Evolutionary conservation across 2,888 invertebrate species (phyloP).

Genomic region (Cosmorhoe ocellata): DNA sequence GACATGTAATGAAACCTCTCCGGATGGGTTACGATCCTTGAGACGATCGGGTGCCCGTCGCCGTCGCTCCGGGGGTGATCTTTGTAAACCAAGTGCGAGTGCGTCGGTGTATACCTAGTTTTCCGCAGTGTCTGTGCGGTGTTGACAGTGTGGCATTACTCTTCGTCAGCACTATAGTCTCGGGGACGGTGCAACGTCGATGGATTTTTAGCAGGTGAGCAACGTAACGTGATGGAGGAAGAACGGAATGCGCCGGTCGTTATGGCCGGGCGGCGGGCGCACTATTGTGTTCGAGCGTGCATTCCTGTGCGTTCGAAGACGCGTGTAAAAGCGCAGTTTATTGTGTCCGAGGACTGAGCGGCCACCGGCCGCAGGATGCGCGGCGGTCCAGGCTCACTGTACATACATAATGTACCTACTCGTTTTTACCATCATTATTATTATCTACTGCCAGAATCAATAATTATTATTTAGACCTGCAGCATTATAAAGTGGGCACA

Average conservation of each 20-base stretch:
- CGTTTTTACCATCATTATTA: too few relatives aligned
- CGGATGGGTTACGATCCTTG: constrained; percentile 14
- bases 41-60: constrained; percentile 30
- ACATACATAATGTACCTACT: too few relatives aligned
- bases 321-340: constrained; percentile 1
- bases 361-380: background rate
- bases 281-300: constrained; percentile 39
- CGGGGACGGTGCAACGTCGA: constrained; percentile 41
- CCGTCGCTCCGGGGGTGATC: constrained; percentile 46
- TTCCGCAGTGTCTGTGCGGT: constrained; percentile 10
- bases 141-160: constrained; percentile 23
- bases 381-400: background rate
- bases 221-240: constrained; percentile 40
- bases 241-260: constrained; percentile 50
- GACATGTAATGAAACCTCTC: background rate
- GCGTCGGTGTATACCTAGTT: constrained; percentile 33
- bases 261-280: constrained; percentile 32
- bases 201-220: constrained; percentile 69
- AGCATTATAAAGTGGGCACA: too few relatives aligned
- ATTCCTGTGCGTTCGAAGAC: constrained; percentile 27
- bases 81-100: constrained; percentile 45
- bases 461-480: too few relatives aligned
- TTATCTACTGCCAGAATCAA: too few relatives aligned
- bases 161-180: constrained; percentile 12
- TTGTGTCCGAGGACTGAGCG: background rate